phyloP scores from a whole-genome alignment of 2,888 invertebrate genomes.

The Bruchidius siliquastri region DNA sequence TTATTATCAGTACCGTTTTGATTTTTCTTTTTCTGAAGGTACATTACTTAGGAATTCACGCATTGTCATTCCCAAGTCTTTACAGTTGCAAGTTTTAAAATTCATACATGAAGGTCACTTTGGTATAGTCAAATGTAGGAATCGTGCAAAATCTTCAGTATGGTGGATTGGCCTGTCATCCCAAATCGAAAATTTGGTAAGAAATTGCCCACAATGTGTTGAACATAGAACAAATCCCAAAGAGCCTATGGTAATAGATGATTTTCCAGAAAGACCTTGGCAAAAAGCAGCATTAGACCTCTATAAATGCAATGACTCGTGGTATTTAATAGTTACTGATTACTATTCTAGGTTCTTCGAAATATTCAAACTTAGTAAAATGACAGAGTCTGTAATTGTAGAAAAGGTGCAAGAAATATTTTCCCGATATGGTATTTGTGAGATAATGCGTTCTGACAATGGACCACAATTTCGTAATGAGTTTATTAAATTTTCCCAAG shows the following conservation, averaged over 20 bases:
- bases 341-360: constrained; percentile 22
- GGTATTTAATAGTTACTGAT: constrained; percentile 17
- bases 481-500: constrained; percentile 15
- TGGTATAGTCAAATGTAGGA: constrained; percentile 18
- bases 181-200: constrained; percentile 21
- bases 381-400: constrained; percentile 15
- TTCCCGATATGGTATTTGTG: constrained; percentile 24
- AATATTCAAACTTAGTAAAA: constrained; percentile 12
- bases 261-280: constrained; percentile 19
- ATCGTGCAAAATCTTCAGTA: constrained; percentile 16
- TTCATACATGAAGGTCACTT: constrained; percentile 5
- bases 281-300: constrained; percentile 20
- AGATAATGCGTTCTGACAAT: constrained; percentile 26
- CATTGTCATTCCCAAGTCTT: constrained; percentile 2
- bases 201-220: constrained; percentile 19
- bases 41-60: not conserved
- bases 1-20: constrained; percentile 4
- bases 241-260: constrained; percentile 16
- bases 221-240: constrained; percentile 14
- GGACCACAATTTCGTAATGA: constrained; percentile 25
- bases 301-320: constrained; percentile 5
- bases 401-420: constrained; percentile 23
- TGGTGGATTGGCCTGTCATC: constrained; percentile 21
- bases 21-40: not conserved
- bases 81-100: not conserved